A percentile compares a stretch with the other conserved stretches of the same genome.
phyloP scores from a whole-genome alignment of 2,888 invertebrate species.

The Melieria omissa region DNA sequence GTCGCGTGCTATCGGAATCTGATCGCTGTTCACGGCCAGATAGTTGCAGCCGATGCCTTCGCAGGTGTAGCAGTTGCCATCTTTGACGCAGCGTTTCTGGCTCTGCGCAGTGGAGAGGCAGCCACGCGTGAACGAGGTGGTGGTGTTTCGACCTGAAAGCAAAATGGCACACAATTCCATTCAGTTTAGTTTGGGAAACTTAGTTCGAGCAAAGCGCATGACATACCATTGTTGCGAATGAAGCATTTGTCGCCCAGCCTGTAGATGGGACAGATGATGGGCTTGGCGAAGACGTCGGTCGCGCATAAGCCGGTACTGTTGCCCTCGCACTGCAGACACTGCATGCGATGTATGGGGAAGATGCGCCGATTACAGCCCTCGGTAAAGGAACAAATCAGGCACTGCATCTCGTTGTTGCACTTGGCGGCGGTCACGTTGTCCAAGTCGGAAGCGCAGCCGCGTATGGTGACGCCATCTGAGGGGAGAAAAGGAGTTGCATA shows the following conservation, averaged over 20 bases:
- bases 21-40: conserved; percentile 46
- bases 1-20: conserved; percentile 58
- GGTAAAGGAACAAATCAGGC: conserved; percentile 53
- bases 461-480: conserved; percentile 59
- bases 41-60: conserved; percentile 62
- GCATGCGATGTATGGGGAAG: conserved; percentile 58
- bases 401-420: conserved; percentile 60
- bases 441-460: conserved; percentile 60
- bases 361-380: conserved; percentile 60
- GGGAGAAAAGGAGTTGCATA: neutral
- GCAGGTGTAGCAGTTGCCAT: conserved; percentile 57
- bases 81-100: conserved; percentile 54
- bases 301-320: conserved; percentile 57
- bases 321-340: conserved; percentile 60
- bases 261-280: conserved; percentile 56
- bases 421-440: conserved; percentile 49
- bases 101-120: conserved; percentile 56
- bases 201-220: neutral
- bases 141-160: conserved; percentile 44
- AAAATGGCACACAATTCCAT: neutral
- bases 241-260: conserved; percentile 59
- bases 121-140: conserved; percentile 59
- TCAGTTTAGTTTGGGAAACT: neutral
- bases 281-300: conserved; percentile 47
- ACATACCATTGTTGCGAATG: conserved; percentile 54